A percentile compares a stretch with the other conserved stretches of the same genome.
Evolutionary conservation across 2,113 vertebrate genomes (phyloP).

Genomic region (Cynoglossus semilaevis): DNA sequence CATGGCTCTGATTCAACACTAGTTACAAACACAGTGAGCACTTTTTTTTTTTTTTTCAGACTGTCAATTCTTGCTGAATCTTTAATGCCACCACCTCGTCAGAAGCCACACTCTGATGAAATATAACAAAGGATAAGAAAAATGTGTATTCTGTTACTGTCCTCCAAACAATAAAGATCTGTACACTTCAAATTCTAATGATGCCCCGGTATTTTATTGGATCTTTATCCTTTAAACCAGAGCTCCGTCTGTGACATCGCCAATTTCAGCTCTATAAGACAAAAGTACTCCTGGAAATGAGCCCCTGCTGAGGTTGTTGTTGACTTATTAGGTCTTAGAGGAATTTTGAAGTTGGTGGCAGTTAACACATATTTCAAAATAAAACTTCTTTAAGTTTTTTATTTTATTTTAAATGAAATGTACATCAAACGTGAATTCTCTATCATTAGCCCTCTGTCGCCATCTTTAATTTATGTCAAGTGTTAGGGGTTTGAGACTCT

Average conservation of each 20-base stretch:
- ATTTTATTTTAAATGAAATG: background rate
- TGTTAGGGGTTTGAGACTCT: conserved; percentile 46
- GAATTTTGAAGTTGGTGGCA: background rate
- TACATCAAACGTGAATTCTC: background rate
- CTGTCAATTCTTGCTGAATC: background rate
- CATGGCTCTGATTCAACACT: conserved; percentile 16
- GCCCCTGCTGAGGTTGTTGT: background rate
- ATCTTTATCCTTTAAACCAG: too few relatives aligned
- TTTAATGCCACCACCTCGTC: background rate
- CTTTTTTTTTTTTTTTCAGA: background rate
- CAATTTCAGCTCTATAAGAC: too few relatives aligned
- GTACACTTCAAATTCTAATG: conserved; percentile 7
- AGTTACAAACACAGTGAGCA: conserved; percentile 9
- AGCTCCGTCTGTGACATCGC: background rate
- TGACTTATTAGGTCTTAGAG: conserved; percentile 7
- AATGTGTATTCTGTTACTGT: background rate
- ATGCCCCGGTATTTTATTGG: conserved; percentile 1
- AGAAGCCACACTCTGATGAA: background rate
- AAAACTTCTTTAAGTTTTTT: too few relatives aligned
- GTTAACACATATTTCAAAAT: conserved; percentile 11
- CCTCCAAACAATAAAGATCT: background rate
- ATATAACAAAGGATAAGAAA: background rate
- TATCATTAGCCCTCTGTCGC: background rate
- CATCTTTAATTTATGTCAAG: too few relatives aligned
- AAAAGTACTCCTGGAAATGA: conserved; percentile 9